A percentile compares a stretch with the other conserved stretches of the same genome.
These are phyloP conservation scores for Centropus bengalensis DNA, from an alignment of 2,113 vertebrate genomes.

Conservation along the genomic window DNA sequence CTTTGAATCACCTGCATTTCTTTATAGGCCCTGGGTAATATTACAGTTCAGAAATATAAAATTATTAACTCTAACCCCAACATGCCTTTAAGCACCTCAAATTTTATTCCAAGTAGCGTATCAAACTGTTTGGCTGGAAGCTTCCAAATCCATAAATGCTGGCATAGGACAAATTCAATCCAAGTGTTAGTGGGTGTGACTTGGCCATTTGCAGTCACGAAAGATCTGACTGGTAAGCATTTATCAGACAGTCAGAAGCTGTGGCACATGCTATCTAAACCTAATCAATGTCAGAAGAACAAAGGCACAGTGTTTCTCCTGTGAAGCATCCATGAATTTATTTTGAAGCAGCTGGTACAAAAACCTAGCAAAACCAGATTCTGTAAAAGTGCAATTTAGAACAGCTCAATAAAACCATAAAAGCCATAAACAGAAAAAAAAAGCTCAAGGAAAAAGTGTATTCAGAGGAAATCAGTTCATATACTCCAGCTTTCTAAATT, in stretches of 20 bases:
- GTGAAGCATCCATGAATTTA: not conserved
- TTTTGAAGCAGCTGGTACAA: not conserved
- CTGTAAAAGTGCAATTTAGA: not conserved
- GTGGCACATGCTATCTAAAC: not conserved
- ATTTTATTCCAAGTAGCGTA: not conserved
- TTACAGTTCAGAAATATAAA: not conserved
- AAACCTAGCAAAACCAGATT: not conserved
- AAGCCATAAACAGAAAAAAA: not conserved
- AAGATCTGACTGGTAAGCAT: not conserved
- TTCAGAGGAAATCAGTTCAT: not conserved
- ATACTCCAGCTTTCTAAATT: not conserved
- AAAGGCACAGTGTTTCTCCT: not conserved
- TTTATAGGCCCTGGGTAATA: not conserved
- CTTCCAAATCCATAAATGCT: not conserved
- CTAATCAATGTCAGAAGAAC: not conserved
- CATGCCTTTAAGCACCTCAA: not conserved
- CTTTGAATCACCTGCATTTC: not conserved
- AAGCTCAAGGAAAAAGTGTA: not conserved
- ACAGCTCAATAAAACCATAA: not conserved
- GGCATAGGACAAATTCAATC: not conserved
- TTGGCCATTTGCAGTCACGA: not conserved
- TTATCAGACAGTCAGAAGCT: not conserved
- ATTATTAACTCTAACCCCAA: not conserved
- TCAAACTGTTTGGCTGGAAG: not conserved
- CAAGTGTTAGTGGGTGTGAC: not conserved